Evolutionary conservation across 2,797 vertebrate species (phyloP).

Genomic region (Prionace glauca): DNA sequence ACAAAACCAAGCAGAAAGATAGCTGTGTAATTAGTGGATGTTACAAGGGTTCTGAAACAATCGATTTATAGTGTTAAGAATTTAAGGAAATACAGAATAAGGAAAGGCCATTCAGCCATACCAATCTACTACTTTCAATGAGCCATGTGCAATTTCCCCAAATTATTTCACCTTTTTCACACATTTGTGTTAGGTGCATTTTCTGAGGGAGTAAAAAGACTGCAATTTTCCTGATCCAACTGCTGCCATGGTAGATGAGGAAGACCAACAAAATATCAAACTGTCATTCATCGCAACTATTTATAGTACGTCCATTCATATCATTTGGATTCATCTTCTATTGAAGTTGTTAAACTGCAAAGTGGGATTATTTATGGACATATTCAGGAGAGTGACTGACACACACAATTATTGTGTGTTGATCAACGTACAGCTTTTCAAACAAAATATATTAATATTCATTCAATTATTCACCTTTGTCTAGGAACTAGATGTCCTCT

Average conservation of each 20-base stretch:
- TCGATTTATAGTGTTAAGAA: background rate
- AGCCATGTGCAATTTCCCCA: no score
- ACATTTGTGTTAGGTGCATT: background rate
- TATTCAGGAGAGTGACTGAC: background rate
- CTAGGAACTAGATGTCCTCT: background rate
- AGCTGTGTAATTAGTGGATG: background rate
- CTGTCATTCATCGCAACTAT: background rate
- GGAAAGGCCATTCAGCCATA: background rate
- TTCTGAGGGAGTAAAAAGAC: background rate
- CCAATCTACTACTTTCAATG: background rate
- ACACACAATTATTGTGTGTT: background rate
- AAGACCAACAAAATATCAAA: background rate
- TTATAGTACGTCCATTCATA: background rate
- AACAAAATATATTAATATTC: background rate
- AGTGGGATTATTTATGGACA: background rate
- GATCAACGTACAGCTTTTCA: background rate
- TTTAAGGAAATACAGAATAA: background rate
- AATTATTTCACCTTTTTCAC: background rate
- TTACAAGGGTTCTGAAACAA: background rate
- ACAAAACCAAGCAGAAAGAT: background rate
- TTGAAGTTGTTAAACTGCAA: background rate
- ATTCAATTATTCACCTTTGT: background rate
- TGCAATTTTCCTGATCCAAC: background rate
- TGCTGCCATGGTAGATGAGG: background rate
- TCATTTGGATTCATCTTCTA: background rate